These are phyloP conservation scores for Nowickia ferox DNA, from an alignment of 2,888 invertebrate genomes.

Conservation along the genomic window DNA sequence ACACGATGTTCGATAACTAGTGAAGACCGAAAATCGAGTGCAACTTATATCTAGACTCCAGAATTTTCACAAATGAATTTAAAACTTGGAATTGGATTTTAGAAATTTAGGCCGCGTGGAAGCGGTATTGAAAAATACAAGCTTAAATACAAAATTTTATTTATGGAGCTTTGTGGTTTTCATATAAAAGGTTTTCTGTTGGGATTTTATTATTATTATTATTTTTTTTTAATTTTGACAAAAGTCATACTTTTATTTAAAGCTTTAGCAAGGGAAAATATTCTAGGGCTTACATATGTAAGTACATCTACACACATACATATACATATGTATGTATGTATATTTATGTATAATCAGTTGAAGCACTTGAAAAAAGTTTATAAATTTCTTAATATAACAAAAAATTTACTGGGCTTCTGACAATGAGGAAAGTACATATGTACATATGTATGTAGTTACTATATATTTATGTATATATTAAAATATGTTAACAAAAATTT, in stretches of 20 bases:
- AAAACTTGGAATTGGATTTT: background rate
- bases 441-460: no score
- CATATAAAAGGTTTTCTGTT: background rate
- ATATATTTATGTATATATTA: no score
- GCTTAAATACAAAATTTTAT: background rate
- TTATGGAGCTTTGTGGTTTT: background rate
- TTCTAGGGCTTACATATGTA: background rate
- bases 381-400: constrained; percentile 9
- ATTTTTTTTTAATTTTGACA: no score
- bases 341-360: background rate
- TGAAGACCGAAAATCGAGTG: no score
- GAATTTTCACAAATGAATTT: no score
- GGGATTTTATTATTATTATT: no score
- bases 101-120: background rate
- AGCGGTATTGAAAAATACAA: background rate
- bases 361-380: background rate
- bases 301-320: no score
- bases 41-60: no score
- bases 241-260: no score
- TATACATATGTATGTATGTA: no score
- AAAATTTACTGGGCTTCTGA: background rate
- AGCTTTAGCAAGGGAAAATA: no score
- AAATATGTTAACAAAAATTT: constrained; percentile 1
- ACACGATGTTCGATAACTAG: no score
- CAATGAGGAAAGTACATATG: background rate